phyloP scores from a whole-genome alignment of 2,888 invertebrate genomes.

The Cabera pusaria region DNA sequence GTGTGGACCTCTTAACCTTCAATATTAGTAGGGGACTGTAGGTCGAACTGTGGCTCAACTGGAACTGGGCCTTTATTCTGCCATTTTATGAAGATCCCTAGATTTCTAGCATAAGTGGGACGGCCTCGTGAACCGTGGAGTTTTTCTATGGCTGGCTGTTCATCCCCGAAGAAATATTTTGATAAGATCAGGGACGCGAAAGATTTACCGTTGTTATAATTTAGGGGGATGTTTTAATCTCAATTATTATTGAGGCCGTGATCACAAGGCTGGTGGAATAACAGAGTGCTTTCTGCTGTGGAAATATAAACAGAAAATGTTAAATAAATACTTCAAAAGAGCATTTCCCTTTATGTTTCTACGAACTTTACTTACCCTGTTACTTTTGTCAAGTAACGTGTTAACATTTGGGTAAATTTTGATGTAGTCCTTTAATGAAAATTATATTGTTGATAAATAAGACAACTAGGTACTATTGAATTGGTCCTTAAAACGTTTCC shows the following conservation, averaged over 20 bases:
- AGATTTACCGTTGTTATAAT: conserved; percentile 44
- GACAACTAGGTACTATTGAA: no score
- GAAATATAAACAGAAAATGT: no score
- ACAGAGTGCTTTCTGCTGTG: no score
- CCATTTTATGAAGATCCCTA: conserved; percentile 18
- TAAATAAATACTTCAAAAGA: no score
- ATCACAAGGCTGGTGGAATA: no score
- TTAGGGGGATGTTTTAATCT: conserved; percentile 37
- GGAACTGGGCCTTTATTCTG: conserved; percentile 11
- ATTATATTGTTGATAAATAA: no score
- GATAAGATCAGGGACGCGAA: conserved; percentile 44
- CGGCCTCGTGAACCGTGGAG: background rate
- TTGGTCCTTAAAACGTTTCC: no score
- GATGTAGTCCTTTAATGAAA: no score
- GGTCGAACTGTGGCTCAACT: conserved; percentile 8
- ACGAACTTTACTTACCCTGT: no score
- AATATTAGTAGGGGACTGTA: conserved; percentile 1
- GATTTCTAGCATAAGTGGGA: background rate
- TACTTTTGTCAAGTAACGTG: no score
- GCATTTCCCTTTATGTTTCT: no score
- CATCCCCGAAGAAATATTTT: conserved; percentile 30
- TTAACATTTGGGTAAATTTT: no score
- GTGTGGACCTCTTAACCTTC: conserved; percentile 7
- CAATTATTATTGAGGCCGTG: conserved; percentile 14
- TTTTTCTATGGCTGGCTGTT: conserved; percentile 3